A percentile compares a stretch with the other conserved stretches of the same genome.
These are phyloP conservation scores for Tyrophagus putrescentiae DNA, from an alignment of 1,140 invertebrate species.

Conservation along the genomic window DNA sequence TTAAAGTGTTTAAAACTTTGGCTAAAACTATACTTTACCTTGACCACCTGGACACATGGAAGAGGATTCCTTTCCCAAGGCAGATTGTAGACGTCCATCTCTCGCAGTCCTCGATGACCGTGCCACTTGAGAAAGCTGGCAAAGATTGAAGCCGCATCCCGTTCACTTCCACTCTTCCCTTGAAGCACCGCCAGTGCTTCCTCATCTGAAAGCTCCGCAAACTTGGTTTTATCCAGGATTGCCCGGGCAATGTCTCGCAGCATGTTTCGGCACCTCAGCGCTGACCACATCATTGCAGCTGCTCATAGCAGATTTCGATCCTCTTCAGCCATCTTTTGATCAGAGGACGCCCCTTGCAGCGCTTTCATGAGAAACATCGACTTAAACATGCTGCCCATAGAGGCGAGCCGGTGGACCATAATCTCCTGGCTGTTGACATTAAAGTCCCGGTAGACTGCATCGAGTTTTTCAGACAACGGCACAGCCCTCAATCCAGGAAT, in stretches of 20 bases:
- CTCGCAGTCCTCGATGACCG: slow-evolving; percentile 54
- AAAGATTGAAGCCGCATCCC: slow-evolving; percentile 38
- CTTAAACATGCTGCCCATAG: too few relatives aligned
- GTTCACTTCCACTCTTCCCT: background rate
- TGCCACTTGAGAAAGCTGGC: slow-evolving; percentile 48
- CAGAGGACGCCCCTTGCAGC: too few relatives aligned
- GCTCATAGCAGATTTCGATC: slow-evolving; percentile 50
- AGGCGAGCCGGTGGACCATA: too few relatives aligned
- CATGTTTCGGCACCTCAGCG: slow-evolving; percentile 45
- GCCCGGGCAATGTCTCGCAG: background rate
- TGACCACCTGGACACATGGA: slow-evolving; percentile 40
- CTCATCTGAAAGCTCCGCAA: background rate
- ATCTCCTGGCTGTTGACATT: too few relatives aligned
- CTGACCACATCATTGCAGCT: slow-evolving; percentile 49
- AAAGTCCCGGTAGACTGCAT: too few relatives aligned
- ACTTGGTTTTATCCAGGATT: slow-evolving; percentile 1
- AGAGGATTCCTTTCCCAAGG: slow-evolving; percentile 50
- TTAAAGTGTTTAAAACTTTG: background rate
- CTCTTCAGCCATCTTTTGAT: too few relatives aligned
- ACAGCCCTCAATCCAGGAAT: too few relatives aligned
- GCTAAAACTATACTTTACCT: too few relatives aligned
- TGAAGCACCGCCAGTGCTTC: background rate
- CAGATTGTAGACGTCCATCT: slow-evolving; percentile 50
- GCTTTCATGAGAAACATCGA: too few relatives aligned
- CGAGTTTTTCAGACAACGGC: too few relatives aligned